A percentile compares a stretch with the other conserved stretches of the same genome.
These are phyloP conservation scores for Pecten maximus DNA, from an alignment of 2,888 invertebrate species.

Conservation along the genomic window DNA sequence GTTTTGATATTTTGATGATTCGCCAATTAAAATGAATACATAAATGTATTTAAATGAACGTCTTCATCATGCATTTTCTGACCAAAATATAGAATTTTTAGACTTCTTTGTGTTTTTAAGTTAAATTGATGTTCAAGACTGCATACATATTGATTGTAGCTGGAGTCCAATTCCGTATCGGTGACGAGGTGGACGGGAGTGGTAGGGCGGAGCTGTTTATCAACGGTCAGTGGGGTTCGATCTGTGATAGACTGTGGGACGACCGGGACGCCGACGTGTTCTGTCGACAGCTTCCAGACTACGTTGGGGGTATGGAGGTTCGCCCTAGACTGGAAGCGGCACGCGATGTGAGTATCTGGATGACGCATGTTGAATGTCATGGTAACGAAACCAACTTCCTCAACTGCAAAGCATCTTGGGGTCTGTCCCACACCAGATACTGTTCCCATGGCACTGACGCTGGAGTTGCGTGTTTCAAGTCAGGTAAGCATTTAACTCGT, in stretches of 20 bases:
- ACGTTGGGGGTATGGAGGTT: constrained; percentile 62
- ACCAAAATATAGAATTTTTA: not conserved
- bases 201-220: constrained; percentile 72
- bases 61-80: not conserved
- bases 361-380: constrained; percentile 88
- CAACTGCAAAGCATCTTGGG: constrained; percentile 84
- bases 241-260: constrained; percentile 64
- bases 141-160: constrained; percentile 58
- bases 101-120: no score
- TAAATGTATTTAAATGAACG: not conserved
- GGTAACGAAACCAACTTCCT: constrained; percentile 88
- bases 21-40: no score
- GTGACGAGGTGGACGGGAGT: constrained; percentile 55
- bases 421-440: constrained; percentile 55
- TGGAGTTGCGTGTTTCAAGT: constrained; percentile 67
- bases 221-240: constrained; percentile 68
- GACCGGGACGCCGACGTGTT: constrained; percentile 69
- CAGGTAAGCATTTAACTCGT: constrained; percentile 58
- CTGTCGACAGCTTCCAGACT: constrained; percentile 65
- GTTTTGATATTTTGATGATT: no score
- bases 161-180: constrained; percentile 67
- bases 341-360: constrained; percentile 83
- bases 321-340: constrained; percentile 52
- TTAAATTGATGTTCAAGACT: not conserved
- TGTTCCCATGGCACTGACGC: constrained; percentile 66